Percentiles rank a stretch among this genome's conserved stretches.
Conservation (phyloP, 1,140 invertebrate species). For the Melipona quadrifasciata region DNA sequence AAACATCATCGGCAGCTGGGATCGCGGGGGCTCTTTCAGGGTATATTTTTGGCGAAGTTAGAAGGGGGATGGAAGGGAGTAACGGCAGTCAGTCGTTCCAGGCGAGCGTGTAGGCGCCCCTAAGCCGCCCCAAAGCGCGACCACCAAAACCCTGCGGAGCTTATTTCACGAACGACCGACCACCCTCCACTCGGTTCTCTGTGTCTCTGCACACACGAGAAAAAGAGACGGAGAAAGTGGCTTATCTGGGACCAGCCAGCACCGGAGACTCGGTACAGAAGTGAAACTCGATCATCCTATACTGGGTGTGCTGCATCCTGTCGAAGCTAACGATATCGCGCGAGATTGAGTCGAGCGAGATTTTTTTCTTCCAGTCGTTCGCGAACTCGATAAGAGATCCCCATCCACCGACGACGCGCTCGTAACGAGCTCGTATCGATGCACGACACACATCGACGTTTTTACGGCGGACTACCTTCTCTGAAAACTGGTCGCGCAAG, state of each 20-base stretch:
- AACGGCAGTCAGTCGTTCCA: conserved; percentile 70
- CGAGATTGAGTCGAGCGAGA: background rate
- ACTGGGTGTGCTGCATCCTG: conserved; percentile 53
- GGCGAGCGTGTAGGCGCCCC: conserved; percentile 66
- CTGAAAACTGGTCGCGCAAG: background rate
- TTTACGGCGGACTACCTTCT: conserved; percentile 7
- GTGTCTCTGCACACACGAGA: conserved; percentile 63
- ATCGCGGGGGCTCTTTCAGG: conserved; percentile 68
- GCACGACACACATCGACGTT: background rate
- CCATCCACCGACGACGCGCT: no score
- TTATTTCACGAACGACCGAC: conserved; percentile 81
- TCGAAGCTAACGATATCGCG: conserved; percentile 28
- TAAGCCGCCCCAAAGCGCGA: conserved; percentile 78
- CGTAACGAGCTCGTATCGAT: background rate
- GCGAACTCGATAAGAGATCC: background rate
- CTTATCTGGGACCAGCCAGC: conserved; percentile 75
- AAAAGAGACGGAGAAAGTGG: conserved; percentile 68
- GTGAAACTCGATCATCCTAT: conserved; percentile 65
- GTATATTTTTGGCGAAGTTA: conserved; percentile 57
- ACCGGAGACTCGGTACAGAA: conserved; percentile 63
- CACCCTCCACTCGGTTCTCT: conserved; percentile 71
- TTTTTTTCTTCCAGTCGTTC: background rate
- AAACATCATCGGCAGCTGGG: conserved; percentile 82
- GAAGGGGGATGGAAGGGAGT: conserved; percentile 42
- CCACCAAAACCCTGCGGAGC: conserved; percentile 80